Evolutionary conservation across 2,113 vertebrate species (phyloP).

Genomic region (Ctenomys sociabilis): DNA sequence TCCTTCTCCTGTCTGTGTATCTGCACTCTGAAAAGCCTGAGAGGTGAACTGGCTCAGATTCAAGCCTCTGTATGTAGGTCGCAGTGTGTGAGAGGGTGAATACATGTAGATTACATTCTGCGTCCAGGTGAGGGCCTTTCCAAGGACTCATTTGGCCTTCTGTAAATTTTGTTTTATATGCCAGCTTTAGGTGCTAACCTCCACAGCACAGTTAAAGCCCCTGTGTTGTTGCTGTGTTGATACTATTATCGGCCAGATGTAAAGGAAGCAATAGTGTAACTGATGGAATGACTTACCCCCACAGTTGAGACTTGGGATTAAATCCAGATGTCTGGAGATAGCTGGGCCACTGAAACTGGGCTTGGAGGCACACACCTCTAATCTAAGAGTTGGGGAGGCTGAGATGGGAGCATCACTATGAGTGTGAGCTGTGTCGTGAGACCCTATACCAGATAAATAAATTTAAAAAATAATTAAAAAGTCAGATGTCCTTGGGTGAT

Average conservation of each 20-base stretch:
- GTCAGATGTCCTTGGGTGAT: not conserved
- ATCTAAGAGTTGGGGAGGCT: no score
- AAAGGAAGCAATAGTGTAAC: not conserved
- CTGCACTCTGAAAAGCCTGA: not conserved
- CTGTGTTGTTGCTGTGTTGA: not conserved
- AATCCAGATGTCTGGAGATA: not conserved
- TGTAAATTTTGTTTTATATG: not conserved
- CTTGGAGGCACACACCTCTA: no score
- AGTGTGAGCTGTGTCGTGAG: no score
- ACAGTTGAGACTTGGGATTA: not conserved
- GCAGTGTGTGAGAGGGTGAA: not conserved
- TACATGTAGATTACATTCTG: not conserved
- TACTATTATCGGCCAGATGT: not conserved
- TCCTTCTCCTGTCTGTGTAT: not conserved
- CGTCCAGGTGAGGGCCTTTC: not conserved
- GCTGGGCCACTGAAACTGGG: no score
- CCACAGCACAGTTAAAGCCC: not conserved
- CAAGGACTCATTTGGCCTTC: constrained; percentile 44
- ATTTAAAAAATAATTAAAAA: no score
- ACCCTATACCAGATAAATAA: no score
- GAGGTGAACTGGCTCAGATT: not conserved
- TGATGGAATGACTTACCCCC: not conserved
- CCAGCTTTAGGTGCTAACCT: not conserved
- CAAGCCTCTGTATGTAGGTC: not conserved
- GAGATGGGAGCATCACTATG: no score